Base-by-base conservation (phyloP, 2,888 invertebrate genomes). In the Priocnemis perturbator region DNA sequence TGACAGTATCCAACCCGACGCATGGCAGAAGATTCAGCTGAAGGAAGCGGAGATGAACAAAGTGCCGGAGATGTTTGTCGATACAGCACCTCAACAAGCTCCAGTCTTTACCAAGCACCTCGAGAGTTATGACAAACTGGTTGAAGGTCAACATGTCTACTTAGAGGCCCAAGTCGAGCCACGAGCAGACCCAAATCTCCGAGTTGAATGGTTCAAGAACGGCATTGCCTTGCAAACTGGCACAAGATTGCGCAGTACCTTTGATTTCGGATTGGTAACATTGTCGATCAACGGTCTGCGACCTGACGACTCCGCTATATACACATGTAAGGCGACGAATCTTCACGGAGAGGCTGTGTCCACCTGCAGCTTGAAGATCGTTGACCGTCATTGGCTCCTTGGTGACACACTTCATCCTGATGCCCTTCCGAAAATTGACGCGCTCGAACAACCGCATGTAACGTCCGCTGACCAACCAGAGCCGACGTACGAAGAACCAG, bases 231-330 rank as follows among this genome's bases (percentile, higher is more conserved):
- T 97, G 19, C 95, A 95, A 69, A 96, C 96, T 69, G 97, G 96
- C 78, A 95, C 98, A 45, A 93, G 98, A 79, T 92, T 98, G 73
- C 95, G 96, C 86, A 97, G 97, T 81, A 96, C 97, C 26, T 97
- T 98, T 86, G 99, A 99, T 88, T 99, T 99, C 89, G 99, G 99
- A 58, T 92, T 98, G 71, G 98, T 99, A 0, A 96, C 97, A 0
- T 90, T 98, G 30, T 96, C 97, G 17, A 95, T 98, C 71, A 96
- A 96, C 85, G 94, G 96, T 2, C 86, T 97, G 53, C 93, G 98
- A 81, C 93, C 93, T 59, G 97, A 97, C 83, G 98, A 99, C 90
- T 97, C 97, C 2, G 98, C 98, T 5, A 95, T 97, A 81, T 99
- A 98, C 87, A 97, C 97, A 0, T 98, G 98, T 90, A 96, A 96